phyloP scores from a whole-genome alignment of 1,140 invertebrate genomes.

The Belonocnema kinseyi region DNA sequence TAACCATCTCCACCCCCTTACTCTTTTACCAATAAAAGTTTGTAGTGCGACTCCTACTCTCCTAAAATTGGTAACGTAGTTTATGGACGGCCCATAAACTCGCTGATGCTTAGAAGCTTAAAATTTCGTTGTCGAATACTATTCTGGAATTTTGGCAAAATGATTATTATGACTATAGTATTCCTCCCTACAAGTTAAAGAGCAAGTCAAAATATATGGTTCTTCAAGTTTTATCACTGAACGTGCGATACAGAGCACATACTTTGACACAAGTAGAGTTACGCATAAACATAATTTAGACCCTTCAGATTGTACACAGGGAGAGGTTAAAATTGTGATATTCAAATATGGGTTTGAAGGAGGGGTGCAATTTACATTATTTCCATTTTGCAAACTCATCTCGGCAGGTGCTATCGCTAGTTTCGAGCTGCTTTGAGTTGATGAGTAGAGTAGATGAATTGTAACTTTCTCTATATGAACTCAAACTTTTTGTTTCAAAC shows the following conservation, averaged over 20 bases:
- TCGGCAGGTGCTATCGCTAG: not conserved
- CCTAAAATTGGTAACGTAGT: no score
- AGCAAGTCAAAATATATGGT: no score
- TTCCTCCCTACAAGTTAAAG: no score
- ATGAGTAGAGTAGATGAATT: not conserved
- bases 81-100: no score
- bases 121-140: no score
- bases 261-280: not conserved
- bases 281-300: no score
- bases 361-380: constrained; percentile 5
- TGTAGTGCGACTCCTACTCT: no score
- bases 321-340: constrained; percentile 1
- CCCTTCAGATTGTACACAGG: not conserved
- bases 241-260: not conserved
- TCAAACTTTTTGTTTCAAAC: not conserved
- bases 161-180: no score
- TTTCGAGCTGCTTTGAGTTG: not conserved
- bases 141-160: no score
- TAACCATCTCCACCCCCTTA: no score
- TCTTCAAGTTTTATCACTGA: not conserved
- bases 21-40: no score
- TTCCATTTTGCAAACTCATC: not conserved
- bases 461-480: not conserved
- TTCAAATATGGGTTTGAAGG: not conserved
- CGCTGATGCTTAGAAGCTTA: no score